These are phyloP conservation scores for Natrix natrix DNA, from an alignment of 2,797 vertebrate genomes.

Conservation along the genomic window DNA sequence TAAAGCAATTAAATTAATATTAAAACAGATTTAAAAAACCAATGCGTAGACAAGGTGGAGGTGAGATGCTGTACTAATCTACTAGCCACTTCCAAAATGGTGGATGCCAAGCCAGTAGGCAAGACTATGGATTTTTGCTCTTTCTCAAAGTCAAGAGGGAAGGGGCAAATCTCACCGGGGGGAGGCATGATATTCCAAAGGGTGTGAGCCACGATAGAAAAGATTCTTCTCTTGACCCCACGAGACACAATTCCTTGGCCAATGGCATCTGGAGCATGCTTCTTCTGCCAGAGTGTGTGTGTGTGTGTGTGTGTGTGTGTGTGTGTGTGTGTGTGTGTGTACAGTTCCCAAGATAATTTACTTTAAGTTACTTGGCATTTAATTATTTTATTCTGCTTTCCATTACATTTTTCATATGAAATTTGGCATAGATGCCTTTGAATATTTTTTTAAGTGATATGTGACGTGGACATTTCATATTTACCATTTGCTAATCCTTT, in stretches of 20 bases:
- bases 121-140: background rate
- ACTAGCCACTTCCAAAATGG: background rate
- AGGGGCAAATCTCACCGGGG: background rate
- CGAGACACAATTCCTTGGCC: background rate
- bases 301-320: no score
- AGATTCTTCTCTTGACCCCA: background rate
- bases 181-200: background rate
- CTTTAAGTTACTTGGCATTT: background rate
- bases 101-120: background rate
- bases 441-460: background rate
- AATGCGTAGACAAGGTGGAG: background rate
- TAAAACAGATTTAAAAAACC: background rate
- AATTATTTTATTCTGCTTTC: background rate
- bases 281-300: background rate
- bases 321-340: no score
- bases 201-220: background rate
- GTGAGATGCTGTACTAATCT: background rate
- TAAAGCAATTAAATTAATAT: background rate
- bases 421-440: background rate
- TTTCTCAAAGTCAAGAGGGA: background rate
- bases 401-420: background rate
- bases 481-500: slow-evolving; percentile 24
- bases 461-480: background rate
- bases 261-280: background rate
- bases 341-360: background rate